Evolutionary conservation across 2,888 invertebrate genomes (phyloP), one percentile per base, ranked within the genome.

Genomic region (Altica lythri): DNA sequence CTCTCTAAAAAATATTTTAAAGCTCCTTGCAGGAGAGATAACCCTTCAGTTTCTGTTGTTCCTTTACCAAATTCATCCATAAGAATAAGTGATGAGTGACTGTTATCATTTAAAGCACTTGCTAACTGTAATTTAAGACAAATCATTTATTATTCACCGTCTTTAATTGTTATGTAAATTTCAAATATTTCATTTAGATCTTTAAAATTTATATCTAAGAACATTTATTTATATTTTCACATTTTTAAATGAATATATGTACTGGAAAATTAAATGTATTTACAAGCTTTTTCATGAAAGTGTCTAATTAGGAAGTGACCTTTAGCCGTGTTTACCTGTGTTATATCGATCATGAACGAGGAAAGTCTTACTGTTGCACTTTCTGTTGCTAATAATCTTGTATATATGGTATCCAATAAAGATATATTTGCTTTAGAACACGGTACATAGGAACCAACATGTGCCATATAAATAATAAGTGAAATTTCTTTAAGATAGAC

Each of bases 31-130:
- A 93, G 77, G 22, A 95, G 74, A 0, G 90, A 81, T 29, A 88
- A 75, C 0, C 93, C 94, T 75, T 93, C 93, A 2, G 81, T 77
- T 71, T 86, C 83, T 1, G 82, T 77, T 1, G 95, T 94, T 55
- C 93, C 92, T 73, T 88, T 87, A 2, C 94, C 95, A 78, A 95
- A 92, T 78, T 95, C 95, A 76, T 96, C 95, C 27, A 95, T 79
- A 19, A 95, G 78, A 0, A 95, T 79, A 2, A 96, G 75, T 0
- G 92, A 90, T 57, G 79, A 77, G 0, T 79, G 72, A 0, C 83
- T 83, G 0, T 86, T 83, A 62, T 83, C 83, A 61, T 83, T 80
- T 1, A 92, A 74, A 2, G 90, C 88, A 12, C 84, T 77, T 1
- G 89, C 81, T 79, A 91, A 85, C 91, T 92, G 48, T 59, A 64